Percentiles rank a stretch among this genome's conserved stretches.
phyloP scores from a whole-genome alignment of 2,888 invertebrate genomes.

The Cistogaster globosa region DNA sequence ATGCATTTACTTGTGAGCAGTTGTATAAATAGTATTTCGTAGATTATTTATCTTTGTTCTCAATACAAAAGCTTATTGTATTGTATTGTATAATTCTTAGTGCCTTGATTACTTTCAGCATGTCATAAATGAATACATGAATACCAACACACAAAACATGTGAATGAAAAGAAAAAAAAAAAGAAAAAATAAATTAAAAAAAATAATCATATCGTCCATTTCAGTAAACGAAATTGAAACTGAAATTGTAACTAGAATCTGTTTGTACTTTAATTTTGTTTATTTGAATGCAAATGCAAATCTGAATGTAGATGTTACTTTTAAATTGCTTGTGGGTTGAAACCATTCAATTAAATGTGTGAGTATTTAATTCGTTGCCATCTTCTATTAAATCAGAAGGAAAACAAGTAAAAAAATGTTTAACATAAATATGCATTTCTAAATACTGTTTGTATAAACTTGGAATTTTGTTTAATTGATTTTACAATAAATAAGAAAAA shows the following conservation, averaged over 20 bases:
- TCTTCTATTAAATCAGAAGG: background rate
- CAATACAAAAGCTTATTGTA: background rate
- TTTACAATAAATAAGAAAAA: slow-evolving; percentile 25
- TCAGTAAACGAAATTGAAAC: slow-evolving; percentile 33
- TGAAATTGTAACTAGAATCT: slow-evolving; percentile 22
- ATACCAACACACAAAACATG: background rate
- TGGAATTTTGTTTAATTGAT: slow-evolving; percentile 36
- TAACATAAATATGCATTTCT: background rate
- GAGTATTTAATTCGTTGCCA: background rate
- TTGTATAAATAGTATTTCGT: slow-evolving; percentile 14
- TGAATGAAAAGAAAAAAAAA: no score
- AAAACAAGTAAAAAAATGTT: slow-evolving; percentile 5
- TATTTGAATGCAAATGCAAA: slow-evolving; percentile 20
- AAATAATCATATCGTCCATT: background rate
- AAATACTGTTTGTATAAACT: slow-evolving; percentile 18
- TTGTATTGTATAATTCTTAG: background rate
- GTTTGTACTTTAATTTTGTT: slow-evolving; percentile 2
- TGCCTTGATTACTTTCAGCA: background rate
- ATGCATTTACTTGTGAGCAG: background rate
- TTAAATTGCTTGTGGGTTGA: slow-evolving; percentile 44
- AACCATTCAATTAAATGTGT: slow-evolving; percentile 23
- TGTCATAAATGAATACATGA: background rate
- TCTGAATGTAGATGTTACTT: slow-evolving; percentile 28
- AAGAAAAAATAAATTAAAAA: no score
- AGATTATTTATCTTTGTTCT: slow-evolving; percentile 5